Base-by-base conservation (phyloP, 2,888 invertebrate species). In the Synergus japonicus region DNA sequence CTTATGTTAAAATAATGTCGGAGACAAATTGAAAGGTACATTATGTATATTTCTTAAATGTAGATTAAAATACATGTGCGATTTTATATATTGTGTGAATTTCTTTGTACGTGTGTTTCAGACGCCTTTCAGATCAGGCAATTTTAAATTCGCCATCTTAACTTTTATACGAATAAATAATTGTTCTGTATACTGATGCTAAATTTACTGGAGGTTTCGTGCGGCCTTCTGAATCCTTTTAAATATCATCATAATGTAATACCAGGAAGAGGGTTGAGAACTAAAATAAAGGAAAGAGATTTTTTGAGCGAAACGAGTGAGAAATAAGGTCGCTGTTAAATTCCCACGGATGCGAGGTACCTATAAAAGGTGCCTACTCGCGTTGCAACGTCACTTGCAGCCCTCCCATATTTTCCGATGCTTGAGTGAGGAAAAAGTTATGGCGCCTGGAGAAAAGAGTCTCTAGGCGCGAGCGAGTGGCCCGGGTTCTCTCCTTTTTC, bases 341-440 rank as follows among this genome's bases (percentile, higher is more conserved):
- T 66, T 66, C 66, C 58, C 66, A 58, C 64, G 67, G 13, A 37
- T 44, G 66, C 44, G 22, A 67, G 54, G 65, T 37, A 43, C 46
- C 46, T 60, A 67, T 67, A 81, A 82, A 83, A 82, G 77, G 82
- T 79, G 77, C 78, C 77, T 79, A 84, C 81, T 66, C 79, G 81
- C 83, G 82, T 85, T 83, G 79, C 84, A 81, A 79, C 86, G 88
- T 88, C 89, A 89, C 83, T 83, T 79, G 84, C 88, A 89, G 88
- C 76, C 78, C 80, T 84, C 81, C 87, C 86, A 87, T 87, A 88
- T 89, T 89, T 88, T 86, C 82, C 69, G 76, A 66, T 79, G 78
- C 83, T 86, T 78, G 81, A 87, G 86, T 84, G 82, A 85, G 83
- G 85, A 83, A 85, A 85, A 86, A 86, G 86, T 87, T 86, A 85